Evolutionary conservation across 2,113 vertebrate genomes (phyloP).

Genomic region (Ceratotherium simum): DNA sequence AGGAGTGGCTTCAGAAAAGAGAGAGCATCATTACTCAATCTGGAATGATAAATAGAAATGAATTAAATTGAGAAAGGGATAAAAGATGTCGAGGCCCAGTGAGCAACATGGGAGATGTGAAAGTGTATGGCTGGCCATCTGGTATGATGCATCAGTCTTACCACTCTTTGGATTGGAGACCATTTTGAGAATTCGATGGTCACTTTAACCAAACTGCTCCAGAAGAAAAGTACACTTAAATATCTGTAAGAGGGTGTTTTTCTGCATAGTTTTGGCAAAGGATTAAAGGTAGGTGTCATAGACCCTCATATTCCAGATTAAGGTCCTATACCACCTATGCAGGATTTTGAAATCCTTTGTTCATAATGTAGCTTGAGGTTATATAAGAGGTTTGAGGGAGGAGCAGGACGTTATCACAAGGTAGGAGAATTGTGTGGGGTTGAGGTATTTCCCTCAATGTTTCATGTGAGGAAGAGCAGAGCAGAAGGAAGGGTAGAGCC

Average conservation of each 20-base stretch:
- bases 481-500: not conserved
- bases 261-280: not conserved
- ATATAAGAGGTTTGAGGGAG: not conserved
- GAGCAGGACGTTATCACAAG: not conserved
- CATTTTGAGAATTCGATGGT: not conserved
- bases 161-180: not conserved
- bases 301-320: not conserved
- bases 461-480: not conserved
- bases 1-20: not conserved
- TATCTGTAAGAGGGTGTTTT: not conserved
- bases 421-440: not conserved
- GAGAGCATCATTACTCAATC: not conserved
- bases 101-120: not conserved
- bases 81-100: not conserved
- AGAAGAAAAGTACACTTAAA: not conserved
- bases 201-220: not conserved
- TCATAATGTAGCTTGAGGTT: not conserved
- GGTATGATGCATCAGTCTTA: not conserved
- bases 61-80: not conserved
- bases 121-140: not conserved
- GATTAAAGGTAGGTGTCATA: not conserved
- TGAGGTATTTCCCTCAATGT: not conserved
- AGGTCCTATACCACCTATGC: not conserved
- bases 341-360: not conserved
- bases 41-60: not conserved